A percentile compares a stretch with the other conserved stretches of the same genome.
Evolutionary conservation across 1,140 invertebrate genomes (phyloP).

Genomic region (Aphidius gifuensis): DNA sequence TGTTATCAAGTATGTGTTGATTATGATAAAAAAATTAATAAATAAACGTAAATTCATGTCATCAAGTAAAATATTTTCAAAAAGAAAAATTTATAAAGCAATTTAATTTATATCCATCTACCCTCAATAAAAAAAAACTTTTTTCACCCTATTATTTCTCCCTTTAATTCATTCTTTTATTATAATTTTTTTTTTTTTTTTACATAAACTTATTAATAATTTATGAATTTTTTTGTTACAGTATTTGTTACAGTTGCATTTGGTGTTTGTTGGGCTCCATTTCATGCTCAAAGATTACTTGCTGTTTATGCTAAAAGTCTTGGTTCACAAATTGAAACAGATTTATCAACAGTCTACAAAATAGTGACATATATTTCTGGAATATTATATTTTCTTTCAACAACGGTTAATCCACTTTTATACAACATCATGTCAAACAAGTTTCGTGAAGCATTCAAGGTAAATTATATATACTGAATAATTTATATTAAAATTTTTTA

Average conservation of each 20-base stretch:
- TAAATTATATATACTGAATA: conserved; percentile 35
- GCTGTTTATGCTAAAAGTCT: conserved; percentile 63
- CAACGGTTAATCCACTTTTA: conserved; percentile 78
- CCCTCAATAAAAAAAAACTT: too few relatives aligned
- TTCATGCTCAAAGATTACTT: conserved; percentile 82
- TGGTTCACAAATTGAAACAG: conserved; percentile 37
- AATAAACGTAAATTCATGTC: too few relatives aligned
- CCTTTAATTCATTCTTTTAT: too few relatives aligned
- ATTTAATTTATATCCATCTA: too few relatives aligned
- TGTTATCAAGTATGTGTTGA: too few relatives aligned
- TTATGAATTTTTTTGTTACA: conserved; percentile 49
- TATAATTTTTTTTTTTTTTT: too few relatives aligned
- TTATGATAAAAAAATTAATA: too few relatives aligned
- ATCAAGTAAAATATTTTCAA: too few relatives aligned
- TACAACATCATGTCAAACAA: conserved; percentile 88
- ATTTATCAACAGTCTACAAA: conserved; percentile 58
- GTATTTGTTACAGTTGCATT: conserved; percentile 92
- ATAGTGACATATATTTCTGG: conserved; percentile 68
- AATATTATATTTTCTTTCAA: conserved; percentile 70
- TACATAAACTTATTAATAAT: too few relatives aligned
- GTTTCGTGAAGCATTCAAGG: conserved; percentile 80
- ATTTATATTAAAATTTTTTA: background rate
- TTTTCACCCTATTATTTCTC: too few relatives aligned
- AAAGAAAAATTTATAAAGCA: too few relatives aligned
- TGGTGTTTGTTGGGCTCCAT: conserved; percentile 93